Evolutionary conservation across 2,113 vertebrate genomes (phyloP).

Genomic region (Pteropus alecto): DNA sequence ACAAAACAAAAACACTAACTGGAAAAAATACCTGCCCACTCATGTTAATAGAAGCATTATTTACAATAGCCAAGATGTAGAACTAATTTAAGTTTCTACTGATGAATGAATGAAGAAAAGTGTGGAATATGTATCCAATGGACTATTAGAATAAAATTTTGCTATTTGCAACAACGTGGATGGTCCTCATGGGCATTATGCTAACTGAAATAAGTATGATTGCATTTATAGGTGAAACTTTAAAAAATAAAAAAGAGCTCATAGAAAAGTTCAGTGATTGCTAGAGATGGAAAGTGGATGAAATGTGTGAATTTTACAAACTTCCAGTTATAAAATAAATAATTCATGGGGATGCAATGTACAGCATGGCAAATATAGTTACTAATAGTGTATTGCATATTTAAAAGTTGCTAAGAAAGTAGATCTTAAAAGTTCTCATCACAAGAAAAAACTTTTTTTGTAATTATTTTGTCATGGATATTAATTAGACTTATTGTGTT

Average conservation of each 20-base stretch:
- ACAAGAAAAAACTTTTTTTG: not conserved
- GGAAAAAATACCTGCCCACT: not conserved
- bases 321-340: not conserved
- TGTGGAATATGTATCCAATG: not conserved
- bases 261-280: not conserved
- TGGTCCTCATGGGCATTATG: not conserved
- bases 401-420: not conserved
- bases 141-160: not conserved
- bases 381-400: not conserved
- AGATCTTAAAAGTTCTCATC: not conserved
- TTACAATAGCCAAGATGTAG: not conserved
- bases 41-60: not conserved
- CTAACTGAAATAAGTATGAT: not conserved
- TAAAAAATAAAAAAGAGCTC: not conserved
- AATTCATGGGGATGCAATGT: not conserved
- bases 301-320: not conserved
- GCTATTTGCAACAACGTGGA: not conserved
- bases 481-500: not conserved
- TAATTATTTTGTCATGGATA: not conserved
- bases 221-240: not conserved
- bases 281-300: not conserved
- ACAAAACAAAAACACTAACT: not conserved
- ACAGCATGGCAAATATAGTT: not conserved
- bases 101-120: not conserved
- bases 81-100: not conserved